Conservation (phyloP, 2,113 vertebrate species). For the Glaucidium brasilianum region DNA sequence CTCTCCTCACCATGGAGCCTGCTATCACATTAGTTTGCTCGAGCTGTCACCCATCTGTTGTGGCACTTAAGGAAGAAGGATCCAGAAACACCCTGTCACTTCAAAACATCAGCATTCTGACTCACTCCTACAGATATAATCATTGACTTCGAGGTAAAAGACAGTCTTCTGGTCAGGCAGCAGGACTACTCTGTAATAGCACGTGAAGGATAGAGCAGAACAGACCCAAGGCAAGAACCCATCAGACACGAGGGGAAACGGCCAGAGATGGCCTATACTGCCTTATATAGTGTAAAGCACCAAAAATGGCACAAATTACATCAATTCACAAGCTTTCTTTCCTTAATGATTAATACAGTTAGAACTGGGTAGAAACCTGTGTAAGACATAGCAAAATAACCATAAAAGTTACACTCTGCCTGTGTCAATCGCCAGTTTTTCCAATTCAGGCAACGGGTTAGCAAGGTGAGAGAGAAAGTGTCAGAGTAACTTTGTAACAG, state of each 20-base stretch:
- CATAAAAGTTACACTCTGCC: background rate
- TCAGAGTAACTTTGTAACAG: background rate
- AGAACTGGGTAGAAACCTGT: background rate
- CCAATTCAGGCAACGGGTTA: background rate
- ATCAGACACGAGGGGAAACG: background rate
- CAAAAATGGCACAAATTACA: background rate
- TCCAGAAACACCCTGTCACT: background rate
- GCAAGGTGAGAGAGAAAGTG: background rate
- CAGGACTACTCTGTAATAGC: background rate
- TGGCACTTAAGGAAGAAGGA: background rate
- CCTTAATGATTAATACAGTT: background rate
- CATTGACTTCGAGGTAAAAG: background rate
- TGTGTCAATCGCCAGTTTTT: accelerated
- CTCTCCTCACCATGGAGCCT: background rate
- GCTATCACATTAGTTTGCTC: background rate
- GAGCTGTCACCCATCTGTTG: background rate
- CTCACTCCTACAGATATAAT: background rate
- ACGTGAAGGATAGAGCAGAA: background rate
- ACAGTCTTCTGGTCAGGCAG: background rate
- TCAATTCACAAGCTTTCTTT: background rate
- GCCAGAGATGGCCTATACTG: background rate
- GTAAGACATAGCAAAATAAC: background rate
- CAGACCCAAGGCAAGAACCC: background rate
- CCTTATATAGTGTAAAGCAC: background rate
- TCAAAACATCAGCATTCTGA: background rate